Percentiles rank a stretch among this genome's conserved stretches.
These are phyloP conservation scores for Heteromurus nitidus DNA, from an alignment of 2,888 invertebrate genomes.

Conservation along the genomic window DNA sequence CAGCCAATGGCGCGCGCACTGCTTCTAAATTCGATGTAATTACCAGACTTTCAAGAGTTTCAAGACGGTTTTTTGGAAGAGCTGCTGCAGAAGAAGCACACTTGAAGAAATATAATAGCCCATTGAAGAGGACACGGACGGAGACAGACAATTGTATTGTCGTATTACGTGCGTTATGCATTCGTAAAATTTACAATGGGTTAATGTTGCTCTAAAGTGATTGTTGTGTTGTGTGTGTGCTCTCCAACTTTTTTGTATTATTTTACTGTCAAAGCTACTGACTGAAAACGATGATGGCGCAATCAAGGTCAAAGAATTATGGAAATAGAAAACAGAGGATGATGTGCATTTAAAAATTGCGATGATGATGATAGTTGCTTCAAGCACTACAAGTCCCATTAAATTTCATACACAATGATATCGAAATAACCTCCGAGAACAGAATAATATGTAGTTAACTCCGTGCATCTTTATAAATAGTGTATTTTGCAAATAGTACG, in stretches of 20 bases:
- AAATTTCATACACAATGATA: background rate
- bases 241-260: background rate
- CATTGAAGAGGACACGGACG: background rate
- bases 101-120: background rate
- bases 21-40: background rate
- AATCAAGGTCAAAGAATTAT: constrained; percentile 53
- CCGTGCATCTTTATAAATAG: too few species aligned
- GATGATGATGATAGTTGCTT: constrained; percentile 31
- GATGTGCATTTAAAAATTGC: constrained; percentile 33
- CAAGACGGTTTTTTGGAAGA: background rate
- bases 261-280: background rate
- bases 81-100: too few species aligned
- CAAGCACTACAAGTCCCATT: constrained; percentile 16
- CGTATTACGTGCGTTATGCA: too few species aligned
- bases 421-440: too few species aligned
- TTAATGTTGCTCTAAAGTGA: too few species aligned
- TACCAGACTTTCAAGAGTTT: background rate
- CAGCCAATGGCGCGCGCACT: background rate
- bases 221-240: background rate
- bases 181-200: too few species aligned
- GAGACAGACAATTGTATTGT: background rate
- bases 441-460: background rate
- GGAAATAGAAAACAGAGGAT: constrained; percentile 45
- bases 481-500: too few species aligned
- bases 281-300: constrained; percentile 16